These are phyloP conservation scores for Heliconius ethilla DNA, from an alignment of 2,888 invertebrate genomes.

Conservation along the genomic window DNA sequence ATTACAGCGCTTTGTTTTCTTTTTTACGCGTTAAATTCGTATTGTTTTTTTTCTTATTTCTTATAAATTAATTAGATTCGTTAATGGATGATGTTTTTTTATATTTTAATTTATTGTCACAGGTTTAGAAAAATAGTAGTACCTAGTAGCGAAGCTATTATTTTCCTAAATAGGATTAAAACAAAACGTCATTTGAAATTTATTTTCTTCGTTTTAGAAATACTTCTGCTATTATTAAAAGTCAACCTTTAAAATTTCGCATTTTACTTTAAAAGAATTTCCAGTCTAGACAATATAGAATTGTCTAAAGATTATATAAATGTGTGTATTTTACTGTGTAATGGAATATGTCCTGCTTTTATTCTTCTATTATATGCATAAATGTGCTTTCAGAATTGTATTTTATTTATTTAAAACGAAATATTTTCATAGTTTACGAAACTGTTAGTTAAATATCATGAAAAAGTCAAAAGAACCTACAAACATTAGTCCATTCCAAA, in stretches of 20 bases:
- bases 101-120: too few relatives aligned
- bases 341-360: neutral
- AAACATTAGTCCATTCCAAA: neutral
- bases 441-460: too few relatives aligned
- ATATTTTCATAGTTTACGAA: too few relatives aligned
- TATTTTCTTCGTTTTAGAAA: neutral
- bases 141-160: too few relatives aligned
- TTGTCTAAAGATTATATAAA: neutral
- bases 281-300: too few relatives aligned
- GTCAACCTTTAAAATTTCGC: too few relatives aligned
- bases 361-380: too few relatives aligned
- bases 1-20: slow-evolving; percentile 18
- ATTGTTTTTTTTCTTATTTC: neutral
- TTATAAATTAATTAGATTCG: neutral
- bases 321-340: neutral
- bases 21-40: neutral
- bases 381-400: too few relatives aligned
- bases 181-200: neutral
- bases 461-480: too few relatives aligned
- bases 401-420: too few relatives aligned
- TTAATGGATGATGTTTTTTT: neutral
- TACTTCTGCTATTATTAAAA: neutral
- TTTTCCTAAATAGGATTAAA: neutral
- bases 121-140: too few relatives aligned
- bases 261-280: too few relatives aligned